Conservation (phyloP, 2,797 vertebrate species). For the Tapirus indicus region DNA sequence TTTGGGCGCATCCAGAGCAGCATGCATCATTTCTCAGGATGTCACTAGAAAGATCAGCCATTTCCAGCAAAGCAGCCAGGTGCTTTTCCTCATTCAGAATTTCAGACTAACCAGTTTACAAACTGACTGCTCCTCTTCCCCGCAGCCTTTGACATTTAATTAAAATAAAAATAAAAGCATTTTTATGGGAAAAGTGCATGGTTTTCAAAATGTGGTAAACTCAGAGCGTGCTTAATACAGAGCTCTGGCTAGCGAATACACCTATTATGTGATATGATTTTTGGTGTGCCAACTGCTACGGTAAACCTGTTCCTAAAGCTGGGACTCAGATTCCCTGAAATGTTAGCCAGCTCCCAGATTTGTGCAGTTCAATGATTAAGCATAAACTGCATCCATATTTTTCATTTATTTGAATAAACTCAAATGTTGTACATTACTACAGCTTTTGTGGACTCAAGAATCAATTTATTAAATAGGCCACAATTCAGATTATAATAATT, state of each 20-base stretch:
- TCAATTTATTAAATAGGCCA: slow-evolving; percentile 83
- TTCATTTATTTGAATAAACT: not conserved
- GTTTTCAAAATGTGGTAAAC: slow-evolving; percentile 66
- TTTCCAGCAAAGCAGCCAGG: slow-evolving; percentile 75
- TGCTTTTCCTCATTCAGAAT: slow-evolving; percentile 71
- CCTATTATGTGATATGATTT: not conserved
- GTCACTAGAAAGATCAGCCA: slow-evolving; percentile 82
- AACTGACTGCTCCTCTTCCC: slow-evolving; percentile 48
- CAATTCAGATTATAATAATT: slow-evolving; percentile 28
- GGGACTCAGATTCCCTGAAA: slow-evolving; percentile 74
- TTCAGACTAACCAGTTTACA: slow-evolving; percentile 64
- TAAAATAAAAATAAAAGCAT: slow-evolving; percentile 53
- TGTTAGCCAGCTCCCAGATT: slow-evolving; percentile 80
- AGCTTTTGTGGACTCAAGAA: slow-evolving; percentile 83
- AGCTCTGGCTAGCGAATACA: not conserved
- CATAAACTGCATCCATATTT: not conserved
- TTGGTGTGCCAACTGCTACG: not conserved
- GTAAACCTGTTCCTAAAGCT: slow-evolving; percentile 43
- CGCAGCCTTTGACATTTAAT: slow-evolving; percentile 76
- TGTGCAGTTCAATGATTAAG: not conserved
- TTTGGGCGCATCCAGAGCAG: slow-evolving; percentile 78
- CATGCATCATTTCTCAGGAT: slow-evolving; percentile 83
- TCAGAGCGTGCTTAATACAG: not conserved
- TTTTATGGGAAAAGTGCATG: slow-evolving; percentile 50
- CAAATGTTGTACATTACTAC: not conserved